Evolutionary conservation across 1,140 invertebrate species (phyloP).

Genomic region (Diabrotica undecimpunctata): DNA sequence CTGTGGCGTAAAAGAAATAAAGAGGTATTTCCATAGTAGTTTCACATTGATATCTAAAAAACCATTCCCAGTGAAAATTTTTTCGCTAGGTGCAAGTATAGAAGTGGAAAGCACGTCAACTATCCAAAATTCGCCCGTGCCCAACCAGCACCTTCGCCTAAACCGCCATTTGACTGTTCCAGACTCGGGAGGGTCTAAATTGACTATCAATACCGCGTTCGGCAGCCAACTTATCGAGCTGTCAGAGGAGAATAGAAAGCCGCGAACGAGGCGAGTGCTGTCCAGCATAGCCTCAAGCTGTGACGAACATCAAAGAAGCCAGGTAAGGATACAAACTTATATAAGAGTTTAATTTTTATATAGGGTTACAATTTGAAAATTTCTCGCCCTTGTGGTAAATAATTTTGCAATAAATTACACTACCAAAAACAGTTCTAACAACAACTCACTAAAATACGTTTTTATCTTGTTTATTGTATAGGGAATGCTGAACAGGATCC

Average conservation of each 20-base stretch:
- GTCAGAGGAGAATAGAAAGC: conserved; percentile 42
- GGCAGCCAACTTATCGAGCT: conserved; percentile 47
- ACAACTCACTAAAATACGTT: too few species aligned
- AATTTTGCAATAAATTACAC: too few species aligned
- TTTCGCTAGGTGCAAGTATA: conserved; percentile 39
- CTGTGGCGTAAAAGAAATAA: too few species aligned
- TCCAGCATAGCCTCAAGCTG: conserved; percentile 55
- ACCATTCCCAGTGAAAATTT: conserved; percentile 28
- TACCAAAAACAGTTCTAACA: too few species aligned
- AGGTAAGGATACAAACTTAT: conserved; percentile 16
- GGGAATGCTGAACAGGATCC: conserved; percentile 42
- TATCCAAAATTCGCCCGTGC: conserved; percentile 42
- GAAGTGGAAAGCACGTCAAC: conserved; percentile 46
- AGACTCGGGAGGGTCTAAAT: conserved; percentile 47
- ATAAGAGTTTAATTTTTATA: too few species aligned
- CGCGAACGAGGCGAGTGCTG: conserved; percentile 47
- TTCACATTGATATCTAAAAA: not conserved
- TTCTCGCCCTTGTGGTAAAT: too few species aligned
- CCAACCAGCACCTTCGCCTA: conserved; percentile 32
- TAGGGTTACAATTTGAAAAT: too few species aligned
- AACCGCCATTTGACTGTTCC: conserved; percentile 40
- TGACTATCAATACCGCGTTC: conserved; percentile 50
- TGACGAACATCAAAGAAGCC: conserved; percentile 50
- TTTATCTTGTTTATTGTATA: not conserved
- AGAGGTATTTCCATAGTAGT: too few species aligned